A percentile compares a stretch with the other conserved stretches of the same genome.
phyloP scores from a whole-genome alignment of 2,888 invertebrate genomes.

The Eupithecia vulgata region DNA sequence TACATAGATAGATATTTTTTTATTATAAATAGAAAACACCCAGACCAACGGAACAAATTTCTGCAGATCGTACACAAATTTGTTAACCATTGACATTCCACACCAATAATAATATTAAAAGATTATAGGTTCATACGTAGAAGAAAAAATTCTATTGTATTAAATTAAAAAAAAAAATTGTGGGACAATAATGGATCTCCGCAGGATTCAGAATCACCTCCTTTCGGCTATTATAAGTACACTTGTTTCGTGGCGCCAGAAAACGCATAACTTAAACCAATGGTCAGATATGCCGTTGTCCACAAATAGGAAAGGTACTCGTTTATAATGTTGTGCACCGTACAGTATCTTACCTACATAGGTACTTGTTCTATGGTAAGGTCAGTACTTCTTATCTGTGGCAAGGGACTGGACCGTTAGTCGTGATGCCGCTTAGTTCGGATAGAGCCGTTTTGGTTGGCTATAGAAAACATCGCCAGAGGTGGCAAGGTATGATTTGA shows the following conservation, averaged over 20 bases:
- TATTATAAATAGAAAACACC: too few relatives aligned
- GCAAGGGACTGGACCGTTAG: slow-evolving; percentile 52
- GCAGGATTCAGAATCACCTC: too few relatives aligned
- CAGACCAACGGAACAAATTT: too few relatives aligned
- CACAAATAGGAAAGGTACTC: slow-evolving; percentile 22
- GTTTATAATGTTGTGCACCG: slow-evolving; percentile 38
- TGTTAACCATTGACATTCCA: too few relatives aligned
- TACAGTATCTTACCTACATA: neutral
- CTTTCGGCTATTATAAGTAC: too few relatives aligned
- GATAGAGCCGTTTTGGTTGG: slow-evolving; percentile 34
- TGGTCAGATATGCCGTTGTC: neutral
- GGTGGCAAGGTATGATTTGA: neutral
- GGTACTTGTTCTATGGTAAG: slow-evolving; percentile 28
- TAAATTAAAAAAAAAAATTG: too few relatives aligned
- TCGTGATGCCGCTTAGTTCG: slow-evolving; percentile 44
- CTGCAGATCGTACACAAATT: too few relatives aligned
- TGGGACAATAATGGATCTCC: too few relatives aligned
- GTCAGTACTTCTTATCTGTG: neutral
- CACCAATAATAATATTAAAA: too few relatives aligned
- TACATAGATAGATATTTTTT: too few relatives aligned
- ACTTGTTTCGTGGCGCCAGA: neutral
- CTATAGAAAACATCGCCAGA: neutral
- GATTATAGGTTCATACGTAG: too few relatives aligned
- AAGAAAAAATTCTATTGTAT: too few relatives aligned
- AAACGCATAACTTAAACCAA: neutral